Conservation (phyloP, 2,888 invertebrate genomes). For the Polydrusus tereticollis region DNA sequence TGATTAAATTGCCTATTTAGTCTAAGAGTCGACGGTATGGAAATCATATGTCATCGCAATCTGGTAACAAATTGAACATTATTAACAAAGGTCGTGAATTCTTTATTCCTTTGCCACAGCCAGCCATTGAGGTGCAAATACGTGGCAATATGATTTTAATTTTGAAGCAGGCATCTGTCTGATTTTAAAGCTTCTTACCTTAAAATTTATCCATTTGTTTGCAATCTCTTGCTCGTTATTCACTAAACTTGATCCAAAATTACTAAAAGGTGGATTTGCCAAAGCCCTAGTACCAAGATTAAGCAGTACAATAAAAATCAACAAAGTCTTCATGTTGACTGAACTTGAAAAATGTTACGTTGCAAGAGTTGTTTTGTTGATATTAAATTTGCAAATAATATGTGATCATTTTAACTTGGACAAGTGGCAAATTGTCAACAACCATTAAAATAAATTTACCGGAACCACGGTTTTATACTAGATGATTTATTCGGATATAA, state of each 20-base stretch:
- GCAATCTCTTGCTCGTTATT: not conserved
- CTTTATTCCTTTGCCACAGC: too few species aligned
- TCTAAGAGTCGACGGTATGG: too few species aligned
- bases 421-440: conserved; percentile 3
- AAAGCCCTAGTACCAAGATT: not conserved
- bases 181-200: conserved; percentile 6
- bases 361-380: not conserved
- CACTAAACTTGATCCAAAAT: not conserved
- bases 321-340: not conserved
- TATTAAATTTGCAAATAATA: not conserved
- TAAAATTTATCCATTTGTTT: conserved; percentile 25
- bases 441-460: conserved; percentile 34
- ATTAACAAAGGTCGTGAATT: too few species aligned
- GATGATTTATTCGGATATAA: not conserved
- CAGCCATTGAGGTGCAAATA: too few species aligned
- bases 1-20: too few species aligned
- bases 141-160: too few species aligned
- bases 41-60: too few species aligned
- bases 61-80: too few species aligned
- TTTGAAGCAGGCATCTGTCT: too few species aligned
- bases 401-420: not conserved
- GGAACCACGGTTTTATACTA: conserved; percentile 29
- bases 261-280: not conserved
- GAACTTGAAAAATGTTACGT: not conserved
- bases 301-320: not conserved